These are phyloP conservation scores for Pseudopodoces humilis DNA, from an alignment of 2,113 vertebrate species.

Conservation along the genomic window DNA sequence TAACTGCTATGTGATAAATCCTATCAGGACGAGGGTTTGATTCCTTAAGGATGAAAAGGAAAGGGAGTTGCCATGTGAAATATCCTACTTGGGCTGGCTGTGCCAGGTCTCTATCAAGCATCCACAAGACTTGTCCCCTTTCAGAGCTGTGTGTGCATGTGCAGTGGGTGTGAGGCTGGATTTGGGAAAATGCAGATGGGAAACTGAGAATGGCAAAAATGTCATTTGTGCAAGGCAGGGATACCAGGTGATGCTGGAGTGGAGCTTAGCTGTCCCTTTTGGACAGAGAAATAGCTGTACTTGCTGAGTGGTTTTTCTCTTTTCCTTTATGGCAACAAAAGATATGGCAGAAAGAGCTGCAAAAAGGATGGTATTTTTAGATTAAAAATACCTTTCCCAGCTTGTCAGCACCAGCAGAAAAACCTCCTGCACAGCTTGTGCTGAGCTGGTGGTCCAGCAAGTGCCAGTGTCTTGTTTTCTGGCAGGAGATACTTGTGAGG, in stretches of 20 bases:
- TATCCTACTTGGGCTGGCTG: background rate
- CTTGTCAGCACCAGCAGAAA: background rate
- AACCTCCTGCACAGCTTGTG: background rate
- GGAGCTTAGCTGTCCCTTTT: background rate
- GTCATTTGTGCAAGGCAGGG: background rate
- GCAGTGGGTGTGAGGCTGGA: background rate
- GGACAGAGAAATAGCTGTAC: background rate
- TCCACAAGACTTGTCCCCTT: background rate
- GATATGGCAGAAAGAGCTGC: background rate
- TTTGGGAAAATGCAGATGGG: background rate
- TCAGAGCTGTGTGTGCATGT: fast-evolving
- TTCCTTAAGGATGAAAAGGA: background rate
- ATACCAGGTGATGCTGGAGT: background rate
- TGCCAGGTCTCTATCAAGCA: background rate
- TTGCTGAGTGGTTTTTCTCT: background rate
- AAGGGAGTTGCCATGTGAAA: background rate
- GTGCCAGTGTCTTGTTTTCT: background rate
- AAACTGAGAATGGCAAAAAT: background rate
- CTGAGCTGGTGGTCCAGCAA: background rate
- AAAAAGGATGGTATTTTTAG: background rate
- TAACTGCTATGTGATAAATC: background rate
- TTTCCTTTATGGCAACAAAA: background rate
- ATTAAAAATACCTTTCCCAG: background rate
- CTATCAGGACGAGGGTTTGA: background rate
- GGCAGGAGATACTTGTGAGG: background rate